Base-by-base conservation (phyloP, 2,113 vertebrate genomes). In the Thermophis baileyi region DNA sequence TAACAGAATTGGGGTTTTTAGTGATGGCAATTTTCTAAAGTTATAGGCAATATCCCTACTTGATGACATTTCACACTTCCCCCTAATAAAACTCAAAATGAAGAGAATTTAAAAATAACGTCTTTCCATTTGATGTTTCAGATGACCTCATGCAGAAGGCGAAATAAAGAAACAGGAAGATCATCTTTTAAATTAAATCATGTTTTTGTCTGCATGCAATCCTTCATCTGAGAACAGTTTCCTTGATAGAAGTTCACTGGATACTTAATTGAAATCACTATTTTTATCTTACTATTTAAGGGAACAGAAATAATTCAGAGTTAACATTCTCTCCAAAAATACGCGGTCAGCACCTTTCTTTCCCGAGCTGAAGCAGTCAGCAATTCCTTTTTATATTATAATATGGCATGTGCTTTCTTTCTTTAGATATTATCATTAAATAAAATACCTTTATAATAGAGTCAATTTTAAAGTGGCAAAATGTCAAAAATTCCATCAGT, bases 261-360 rank as follows among this genome's bases (percentile, higher is more conserved):
- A 81, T 24, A 44, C 74, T 81, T 81, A 44, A 57, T 11, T 85
- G 55, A 92, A 50, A 35, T 40, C 30, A 95, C 97, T 98, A 98
- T 98, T 98, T 97, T 97, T 90, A 96, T 96, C 89, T 93, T 93
- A 93, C 96, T 91, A 91, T 94, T 96, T 96, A 95, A 96, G 95
- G 94, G 96, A 93, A 96, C 97, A 98, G 97, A 98, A 98, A 97
- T 98, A 98, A 97, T 95, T 93, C 63, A 94, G 97, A 97, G 96
- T 98, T 97, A 97, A 96, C 95, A 95, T 96, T 96, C 96, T 95
- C 97, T 96, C 96, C 92, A 97, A 97, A 98, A 98, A 97, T 96
- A 97, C 96, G 85, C 94, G 96, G 96, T 97, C 97, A 97, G 98
- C 98, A 96, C 94, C 96, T 96, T 96, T 95, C 92, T 96, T 95